Evolutionary conservation across 2,888 invertebrate genomes (phyloP), one percentile per base, ranked within the genome.

Genomic region (Congeria kusceri): DNA sequence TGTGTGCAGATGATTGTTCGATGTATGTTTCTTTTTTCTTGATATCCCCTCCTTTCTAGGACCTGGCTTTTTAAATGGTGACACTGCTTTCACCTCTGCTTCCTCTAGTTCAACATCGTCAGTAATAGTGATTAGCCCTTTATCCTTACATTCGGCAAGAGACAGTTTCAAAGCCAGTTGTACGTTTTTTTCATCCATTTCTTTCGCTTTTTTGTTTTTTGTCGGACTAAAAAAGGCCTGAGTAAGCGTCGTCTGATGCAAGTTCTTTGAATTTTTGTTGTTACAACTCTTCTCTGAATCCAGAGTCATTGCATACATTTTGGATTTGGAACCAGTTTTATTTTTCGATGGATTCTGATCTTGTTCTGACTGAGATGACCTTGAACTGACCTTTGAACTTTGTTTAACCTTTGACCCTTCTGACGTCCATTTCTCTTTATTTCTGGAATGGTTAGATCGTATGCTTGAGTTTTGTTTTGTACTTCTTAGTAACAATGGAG

Each of bases 201-300:
- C 68, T 39, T 7, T 32, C 20, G 9, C 28, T 29, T 62, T 66
- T 11, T 23, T 18, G 27, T 61, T 65, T 28, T 53, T 61, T 25
- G 66, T 67, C 9, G 72, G 72, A 49, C 82, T 75, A 18, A 83
- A 77, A 49, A 88, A 85, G 13, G 78, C 80, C 73, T 87, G 86
- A 56, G 87, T 88, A 11, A 88, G 68, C 13, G 87, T 88, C 7
- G 80, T 86, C 56, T 87, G 88, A 28, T 74, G 67, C 11, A 85
- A 46, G 63, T 56, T 76, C 56, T 75, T 66, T 44, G 32, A 18
- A 28, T 56, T 29, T 53, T 53, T 28, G 4, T 5, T 27, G 13
- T 65, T 47, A 5, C 13, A 39, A 39, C 39, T 39, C 15, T 39
- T 15, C 9, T 1, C 9, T 3, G 39, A 5, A 13, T 9, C 39